These are phyloP conservation scores for Crenuchus spilurus DNA, from an alignment of 2,797 vertebrate genomes.

Conservation along the genomic window DNA sequence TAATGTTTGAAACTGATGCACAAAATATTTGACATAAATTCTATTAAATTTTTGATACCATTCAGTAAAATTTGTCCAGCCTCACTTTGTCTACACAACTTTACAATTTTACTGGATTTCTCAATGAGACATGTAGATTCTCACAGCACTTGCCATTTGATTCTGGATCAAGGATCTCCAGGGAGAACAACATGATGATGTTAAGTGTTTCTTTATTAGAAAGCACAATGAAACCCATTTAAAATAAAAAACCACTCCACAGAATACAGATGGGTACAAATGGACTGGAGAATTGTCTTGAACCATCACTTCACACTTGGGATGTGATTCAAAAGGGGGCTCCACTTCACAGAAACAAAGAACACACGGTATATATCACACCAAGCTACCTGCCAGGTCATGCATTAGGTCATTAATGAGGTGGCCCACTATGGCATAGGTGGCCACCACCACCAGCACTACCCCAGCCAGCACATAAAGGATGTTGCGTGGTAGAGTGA, in stretches of 20 bases:
- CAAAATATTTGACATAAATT: too few species aligned
- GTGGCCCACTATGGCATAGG: conserved; percentile 91
- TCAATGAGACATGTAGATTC: background rate
- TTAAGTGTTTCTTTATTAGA: background rate
- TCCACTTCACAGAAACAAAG: background rate
- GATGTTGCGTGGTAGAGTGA: conserved; percentile 79
- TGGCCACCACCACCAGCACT: conserved; percentile 80
- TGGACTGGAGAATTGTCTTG: background rate
- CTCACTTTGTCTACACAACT: background rate
- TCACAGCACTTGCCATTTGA: background rate
- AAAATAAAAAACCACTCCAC: background rate
- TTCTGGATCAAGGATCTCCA: background rate
- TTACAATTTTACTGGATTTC: background rate
- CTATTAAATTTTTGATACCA: too few species aligned
- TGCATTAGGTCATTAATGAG: conserved; percentile 90
- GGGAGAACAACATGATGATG: background rate
- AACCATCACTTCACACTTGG: background rate
- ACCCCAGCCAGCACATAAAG: conserved; percentile 82
- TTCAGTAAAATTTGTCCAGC: background rate
- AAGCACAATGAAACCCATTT: background rate
- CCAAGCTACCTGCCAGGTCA: conserved; percentile 84
- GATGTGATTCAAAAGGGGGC: background rate
- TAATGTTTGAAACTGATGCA: too few species aligned
- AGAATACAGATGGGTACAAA: background rate
- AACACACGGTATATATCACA: background rate